These are phyloP conservation scores for Onchidella celtica DNA, from an alignment of 2,888 invertebrate genomes.

Conservation along the genomic window DNA sequence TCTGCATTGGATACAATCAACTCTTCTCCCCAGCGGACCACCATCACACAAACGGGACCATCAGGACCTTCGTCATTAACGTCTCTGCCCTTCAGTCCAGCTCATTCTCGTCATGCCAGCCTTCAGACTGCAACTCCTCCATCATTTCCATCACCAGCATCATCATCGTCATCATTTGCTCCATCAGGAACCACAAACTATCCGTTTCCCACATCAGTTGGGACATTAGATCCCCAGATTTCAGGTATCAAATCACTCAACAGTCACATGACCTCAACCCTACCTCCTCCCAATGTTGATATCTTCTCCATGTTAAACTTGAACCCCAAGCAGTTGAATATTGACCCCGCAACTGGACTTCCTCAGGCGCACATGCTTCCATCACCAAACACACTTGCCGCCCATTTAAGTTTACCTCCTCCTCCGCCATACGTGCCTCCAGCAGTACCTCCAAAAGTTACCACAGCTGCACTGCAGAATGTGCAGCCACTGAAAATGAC, in stretches of 20 bases:
- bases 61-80: slow-evolving; percentile 33
- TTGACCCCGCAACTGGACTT: slow-evolving; percentile 34
- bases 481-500: slow-evolving; percentile 9
- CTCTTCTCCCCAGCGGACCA: slow-evolving; percentile 32
- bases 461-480: slow-evolving; percentile 16
- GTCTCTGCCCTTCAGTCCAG: slow-evolving; percentile 24
- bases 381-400: slow-evolving; percentile 50
- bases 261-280: slow-evolving; percentile 20
- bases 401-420: slow-evolving; percentile 42
- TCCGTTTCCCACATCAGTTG: slow-evolving; percentile 9
- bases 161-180: slow-evolving; percentile 23
- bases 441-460: slow-evolving; percentile 29
- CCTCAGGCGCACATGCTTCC: slow-evolving; percentile 46
- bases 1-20: slow-evolving; percentile 8
- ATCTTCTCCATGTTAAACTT: slow-evolving; percentile 43
- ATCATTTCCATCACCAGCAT: slow-evolving; percentile 27
- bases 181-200: background rate
- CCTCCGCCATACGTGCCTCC: slow-evolving; percentile 51
- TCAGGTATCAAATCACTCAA: slow-evolving; percentile 9
- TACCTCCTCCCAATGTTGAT: slow-evolving; percentile 23
- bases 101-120: slow-evolving; percentile 22
- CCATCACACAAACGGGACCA: slow-evolving; percentile 33
- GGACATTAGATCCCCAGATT: background rate
- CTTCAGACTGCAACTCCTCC: slow-evolving; percentile 4
- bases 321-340: slow-evolving; percentile 29